Percentiles rank a stretch among this genome's conserved stretches.
Evolutionary conservation across 2,888 invertebrate genomes (phyloP).

Genomic region (Pasiphila rectangulata): DNA sequence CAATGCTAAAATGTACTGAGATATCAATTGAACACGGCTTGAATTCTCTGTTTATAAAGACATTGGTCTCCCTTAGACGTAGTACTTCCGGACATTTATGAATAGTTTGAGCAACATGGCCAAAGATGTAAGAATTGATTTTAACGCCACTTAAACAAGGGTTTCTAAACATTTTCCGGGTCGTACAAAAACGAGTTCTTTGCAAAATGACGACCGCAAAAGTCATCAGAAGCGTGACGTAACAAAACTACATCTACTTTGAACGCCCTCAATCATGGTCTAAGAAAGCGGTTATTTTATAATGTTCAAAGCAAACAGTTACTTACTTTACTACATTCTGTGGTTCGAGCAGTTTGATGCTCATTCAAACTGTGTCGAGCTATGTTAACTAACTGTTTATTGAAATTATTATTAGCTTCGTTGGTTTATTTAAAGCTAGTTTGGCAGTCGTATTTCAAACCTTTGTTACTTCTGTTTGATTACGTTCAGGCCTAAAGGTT

Average conservation of each 20-base stretch:
- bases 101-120: background rate
- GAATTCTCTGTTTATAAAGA: background rate
- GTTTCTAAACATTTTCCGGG: slow-evolving; percentile 42
- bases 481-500: background rate
- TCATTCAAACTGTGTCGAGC: slow-evolving; percentile 11
- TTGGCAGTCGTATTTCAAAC: background rate
- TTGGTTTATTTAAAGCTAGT: background rate
- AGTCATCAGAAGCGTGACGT: slow-evolving; percentile 48
- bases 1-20: slow-evolving; percentile 33
- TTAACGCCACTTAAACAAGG: slow-evolving; percentile 36
- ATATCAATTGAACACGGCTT: slow-evolving; percentile 23
- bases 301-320: slow-evolving; percentile 28
- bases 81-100: slow-evolving; percentile 8
- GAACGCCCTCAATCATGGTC: slow-evolving; percentile 47
- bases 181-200: slow-evolving; percentile 51
- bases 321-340: too few species aligned
- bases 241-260: slow-evolving; percentile 42
- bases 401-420: too few species aligned
- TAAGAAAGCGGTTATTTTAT: slow-evolving; percentile 50
- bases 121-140: slow-evolving; percentile 21
- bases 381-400: slow-evolving; percentile 7
- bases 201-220: slow-evolving; percentile 48
- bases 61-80: background rate
- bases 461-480: background rate
- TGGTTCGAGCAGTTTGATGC: slow-evolving; percentile 1